Percentiles rank a stretch among this genome's conserved stretches.
phyloP scores from a whole-genome alignment of 2,888 invertebrate species.

The Tipula confusa region DNA sequence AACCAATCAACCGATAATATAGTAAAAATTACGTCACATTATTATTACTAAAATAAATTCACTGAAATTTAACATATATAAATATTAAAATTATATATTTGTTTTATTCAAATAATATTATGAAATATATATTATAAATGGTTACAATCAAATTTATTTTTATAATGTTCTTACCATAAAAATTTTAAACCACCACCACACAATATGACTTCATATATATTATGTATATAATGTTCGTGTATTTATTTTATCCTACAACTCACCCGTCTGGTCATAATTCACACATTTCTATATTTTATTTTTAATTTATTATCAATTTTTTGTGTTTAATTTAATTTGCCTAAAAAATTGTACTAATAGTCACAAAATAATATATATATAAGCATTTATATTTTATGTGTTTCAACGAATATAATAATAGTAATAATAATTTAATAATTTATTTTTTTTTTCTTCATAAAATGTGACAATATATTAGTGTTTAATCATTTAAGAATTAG shows the following conservation, averaged over 20 bases:
- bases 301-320: not conserved
- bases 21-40: not conserved
- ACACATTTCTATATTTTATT: not conserved
- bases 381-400: not conserved
- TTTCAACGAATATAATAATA: slow-evolving; percentile 25
- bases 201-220: not conserved
- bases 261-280: not conserved
- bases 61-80: slow-evolving; percentile 1
- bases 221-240: not conserved
- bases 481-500: not conserved
- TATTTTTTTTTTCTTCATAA: not conserved
- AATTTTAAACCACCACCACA: slow-evolving; percentile 7
- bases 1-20: not conserved
- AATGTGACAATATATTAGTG: not conserved
- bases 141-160: not conserved
- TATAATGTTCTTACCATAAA: slow-evolving; percentile 13
- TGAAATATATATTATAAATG: not conserved
- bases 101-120: slow-evolving; percentile 6
- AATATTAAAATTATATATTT: not conserved
- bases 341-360: not conserved
- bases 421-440: slow-evolving; percentile 7
- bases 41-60: slow-evolving; percentile 25
- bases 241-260: not conserved
- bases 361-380: slow-evolving; percentile 20
- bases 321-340: not conserved